Conservation (phyloP, 1,140 invertebrate species). For the Calephelis virginiensis region DNA sequence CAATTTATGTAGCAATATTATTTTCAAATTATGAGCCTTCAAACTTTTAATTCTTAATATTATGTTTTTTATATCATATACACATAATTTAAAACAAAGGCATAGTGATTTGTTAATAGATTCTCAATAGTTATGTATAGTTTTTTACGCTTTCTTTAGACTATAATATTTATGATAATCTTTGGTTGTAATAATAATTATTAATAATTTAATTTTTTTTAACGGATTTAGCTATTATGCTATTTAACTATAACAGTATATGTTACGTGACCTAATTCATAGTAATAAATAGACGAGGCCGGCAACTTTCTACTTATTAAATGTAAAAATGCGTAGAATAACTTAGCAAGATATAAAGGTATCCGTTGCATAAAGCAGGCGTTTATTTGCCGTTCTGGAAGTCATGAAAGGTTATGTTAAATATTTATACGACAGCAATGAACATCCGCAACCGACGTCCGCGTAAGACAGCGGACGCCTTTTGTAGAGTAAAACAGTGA, state of each 20-base stretch:
- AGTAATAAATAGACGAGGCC: background rate
- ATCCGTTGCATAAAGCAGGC: too few species aligned
- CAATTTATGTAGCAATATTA: slow-evolving; percentile 17
- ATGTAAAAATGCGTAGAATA: background rate
- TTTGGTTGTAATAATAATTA: slow-evolving; percentile 50
- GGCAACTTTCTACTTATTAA: slow-evolving; percentile 5
- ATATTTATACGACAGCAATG: too few species aligned
- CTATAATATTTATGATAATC: slow-evolving; percentile 50
- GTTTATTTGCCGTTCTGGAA: too few species aligned
- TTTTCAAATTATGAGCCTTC: slow-evolving; percentile 7
- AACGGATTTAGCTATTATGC: background rate
- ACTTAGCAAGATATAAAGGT: background rate
- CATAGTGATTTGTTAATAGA: slow-evolving; percentile 65
- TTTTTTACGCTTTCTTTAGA: slow-evolving; percentile 58
- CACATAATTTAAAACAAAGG: slow-evolving; percentile 35
- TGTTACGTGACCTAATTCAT: background rate
- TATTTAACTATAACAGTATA: background rate
- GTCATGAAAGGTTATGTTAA: too few species aligned
- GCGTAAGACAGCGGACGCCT: background rate
- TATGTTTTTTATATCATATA: slow-evolving; percentile 20
- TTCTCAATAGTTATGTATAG: slow-evolving; percentile 51
- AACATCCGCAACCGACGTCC: too few species aligned
- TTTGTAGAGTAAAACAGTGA: background rate
- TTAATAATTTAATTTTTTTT: slow-evolving; percentile 29
- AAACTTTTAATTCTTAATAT: slow-evolving; percentile 19